Base-by-base conservation (phyloP, 1,140 invertebrate species). In the Tetramorium alpestre region DNA sequence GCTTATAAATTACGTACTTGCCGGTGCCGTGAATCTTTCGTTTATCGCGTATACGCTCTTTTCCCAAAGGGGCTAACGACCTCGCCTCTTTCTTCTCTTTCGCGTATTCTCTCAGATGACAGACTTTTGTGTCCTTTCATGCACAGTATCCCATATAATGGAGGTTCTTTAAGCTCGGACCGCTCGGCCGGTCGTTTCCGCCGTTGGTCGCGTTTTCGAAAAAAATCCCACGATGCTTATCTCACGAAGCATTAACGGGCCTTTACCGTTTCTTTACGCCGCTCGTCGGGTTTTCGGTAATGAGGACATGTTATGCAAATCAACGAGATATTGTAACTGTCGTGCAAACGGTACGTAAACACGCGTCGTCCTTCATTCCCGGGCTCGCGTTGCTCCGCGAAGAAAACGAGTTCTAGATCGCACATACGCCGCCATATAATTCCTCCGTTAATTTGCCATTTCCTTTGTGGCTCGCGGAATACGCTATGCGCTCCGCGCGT, bases 281-380 rank as follows among this genome's bases (percentile, higher is more conserved):
- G 25, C 18, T 28, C 13, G 33, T 33, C 67, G 54, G 28, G 18
- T 80, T 81, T 67, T 89, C 85, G 16, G 81, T 90, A 88, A 90
- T 69, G 87, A 90, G 82, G 77, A 90, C 86, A 70, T 85, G 86
- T 90, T 90, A 90, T 90, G 89, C 89, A 90, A 89, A 90, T 90
- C 25, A 1, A 0, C 25, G 13, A 56, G 47, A 87, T 85, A 89
- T 62, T 87, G 78, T 87, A 62, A 44, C 70, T 62, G 47, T 38
- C 76, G 25, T 47, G 67, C 38, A 41, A 73, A 73, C 80, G 51
- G 67, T 82, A 60, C 80, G 67, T 54, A 47, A 22, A 70, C 38
- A 28, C 51, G 54, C 54, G 51, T 60, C 25, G 47, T 62, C 80
- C 58, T 73, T 84, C 80, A 58, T 25, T 44, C 41, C 13, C 47